These are phyloP conservation scores for Tetramorium bicarinatum DNA, from an alignment of 2,888 invertebrate genomes.

Conservation along the genomic window DNA sequence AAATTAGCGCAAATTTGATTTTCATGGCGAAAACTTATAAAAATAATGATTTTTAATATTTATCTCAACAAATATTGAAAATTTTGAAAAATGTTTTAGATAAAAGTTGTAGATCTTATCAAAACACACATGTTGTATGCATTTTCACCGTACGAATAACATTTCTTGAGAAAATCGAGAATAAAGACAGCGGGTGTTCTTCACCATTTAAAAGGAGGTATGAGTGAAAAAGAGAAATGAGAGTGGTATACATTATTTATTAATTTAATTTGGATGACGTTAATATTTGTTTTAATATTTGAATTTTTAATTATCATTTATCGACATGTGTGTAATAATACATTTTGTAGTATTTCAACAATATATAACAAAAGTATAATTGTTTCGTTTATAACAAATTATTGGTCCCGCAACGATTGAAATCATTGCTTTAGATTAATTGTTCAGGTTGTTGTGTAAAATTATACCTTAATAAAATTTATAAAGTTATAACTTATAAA, in stretches of 20 bases:
- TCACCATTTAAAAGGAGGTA: background rate
- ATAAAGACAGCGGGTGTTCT: too few species aligned
- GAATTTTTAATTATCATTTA: conserved; percentile 1
- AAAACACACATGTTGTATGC: too few species aligned
- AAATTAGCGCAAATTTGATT: too few species aligned
- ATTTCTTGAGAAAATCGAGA: too few species aligned
- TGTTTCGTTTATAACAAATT: background rate
- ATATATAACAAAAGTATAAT: conserved; percentile 7
- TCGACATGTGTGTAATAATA: conserved; percentile 19
- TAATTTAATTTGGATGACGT: conserved; percentile 4
- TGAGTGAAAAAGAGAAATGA: background rate
- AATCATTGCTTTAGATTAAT: background rate
- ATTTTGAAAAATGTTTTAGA: too few species aligned
- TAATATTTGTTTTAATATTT: conserved; percentile 10
- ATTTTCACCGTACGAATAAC: too few species aligned
- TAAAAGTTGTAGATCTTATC: too few species aligned
- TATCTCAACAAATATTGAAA: too few species aligned
- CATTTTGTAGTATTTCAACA: background rate
- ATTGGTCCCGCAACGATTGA: conserved; percentile 30
- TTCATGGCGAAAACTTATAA: too few species aligned
- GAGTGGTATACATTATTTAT: conserved; percentile 31
- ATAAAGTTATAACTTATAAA: too few species aligned
- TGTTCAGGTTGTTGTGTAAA: background rate
- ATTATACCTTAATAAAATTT: background rate
- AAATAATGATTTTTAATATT: too few species aligned